Evolutionary conservation across 2,113 vertebrate species (phyloP).

Genomic region (Melanerpes formicivorus): DNA sequence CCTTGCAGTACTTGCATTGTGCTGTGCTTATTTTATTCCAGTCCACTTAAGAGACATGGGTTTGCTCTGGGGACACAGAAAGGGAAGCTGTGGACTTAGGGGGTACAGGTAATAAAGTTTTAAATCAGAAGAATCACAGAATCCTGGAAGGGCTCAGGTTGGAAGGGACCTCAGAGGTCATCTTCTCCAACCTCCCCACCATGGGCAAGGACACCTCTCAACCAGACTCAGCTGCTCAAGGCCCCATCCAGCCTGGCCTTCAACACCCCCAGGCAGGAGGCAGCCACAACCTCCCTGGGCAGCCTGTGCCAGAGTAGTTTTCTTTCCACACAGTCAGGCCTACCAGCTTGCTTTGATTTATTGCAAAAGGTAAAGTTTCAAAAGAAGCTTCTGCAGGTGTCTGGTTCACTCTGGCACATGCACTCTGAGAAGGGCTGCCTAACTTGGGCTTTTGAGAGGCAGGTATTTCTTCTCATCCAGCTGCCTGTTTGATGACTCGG

Average conservation of each 20-base stretch:
- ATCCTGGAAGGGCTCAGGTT: too few relatives aligned
- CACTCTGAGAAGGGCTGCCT: neutral
- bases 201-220: too few relatives aligned
- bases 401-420: neutral
- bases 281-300: neutral
- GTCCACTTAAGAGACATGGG: neutral
- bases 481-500: neutral
- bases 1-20: neutral
- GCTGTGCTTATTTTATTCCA: neutral
- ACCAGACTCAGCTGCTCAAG: too few relatives aligned
- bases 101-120: neutral
- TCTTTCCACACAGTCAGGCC: neutral
- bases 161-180: too few relatives aligned
- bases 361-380: neutral
- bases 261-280: too few relatives aligned
- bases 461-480: neutral
- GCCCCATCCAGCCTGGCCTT: too few relatives aligned
- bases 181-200: too few relatives aligned
- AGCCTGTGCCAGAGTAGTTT: neutral
- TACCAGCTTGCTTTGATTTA: neutral
- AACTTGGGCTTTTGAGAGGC: neutral
- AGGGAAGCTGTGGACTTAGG: neutral
- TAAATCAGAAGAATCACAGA: neutral
- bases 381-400: neutral
- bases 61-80: neutral